Base-by-base conservation (phyloP, 2,113 vertebrate genomes). In the Proterorhinus semilunaris region DNA sequence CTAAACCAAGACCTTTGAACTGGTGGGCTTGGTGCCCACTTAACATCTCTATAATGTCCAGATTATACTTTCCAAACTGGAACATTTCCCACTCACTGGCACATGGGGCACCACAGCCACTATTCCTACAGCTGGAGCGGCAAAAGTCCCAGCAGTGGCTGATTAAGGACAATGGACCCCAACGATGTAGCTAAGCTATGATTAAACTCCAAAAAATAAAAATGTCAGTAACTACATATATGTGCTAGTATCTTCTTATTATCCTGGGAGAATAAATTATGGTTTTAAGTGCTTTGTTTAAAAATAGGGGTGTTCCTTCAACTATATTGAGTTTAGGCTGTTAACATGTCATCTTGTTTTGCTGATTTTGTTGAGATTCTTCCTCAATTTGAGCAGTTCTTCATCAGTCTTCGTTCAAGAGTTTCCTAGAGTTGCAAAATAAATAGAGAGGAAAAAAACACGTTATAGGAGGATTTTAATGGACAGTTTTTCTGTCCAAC, bases 41-140 rank as follows among this genome's bases (percentile, higher is more conserved):
- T 89, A 94, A 89, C 93, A 94, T 94, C 85, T 94, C 93, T 92
- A 94, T 93, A 90, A 94, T 93, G 93, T 94, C 93, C 92, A 94
- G 87, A 90, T 93, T 93, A 89, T 94, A 94, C 87, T 93, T 93
- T 91, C 93, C 93, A 91, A 94, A 94, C 86, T 94, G 93, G 91
- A 93, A 93, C 93, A 94, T 94, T 86, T 93, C 93, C 91, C 92
- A 94, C 86, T 93, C 91, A 91, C 85, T 91, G 76, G 89, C 86
- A 88, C 91, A 92, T 91, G 88, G 85, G 90, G 89, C 85, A 85
- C 85, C 86, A 78, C 79, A 61, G 90, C 86, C 90, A 88, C 91
- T 87, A 84, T 90, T 88, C 88, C 91, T 89, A 88, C 82, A 69
- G 85, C 83, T 72, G 83, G 85, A 86, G 88, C 81, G 78, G 88